phyloP scores from a whole-genome alignment of 2,888 invertebrate species.

The Pammene fasciana region DNA sequence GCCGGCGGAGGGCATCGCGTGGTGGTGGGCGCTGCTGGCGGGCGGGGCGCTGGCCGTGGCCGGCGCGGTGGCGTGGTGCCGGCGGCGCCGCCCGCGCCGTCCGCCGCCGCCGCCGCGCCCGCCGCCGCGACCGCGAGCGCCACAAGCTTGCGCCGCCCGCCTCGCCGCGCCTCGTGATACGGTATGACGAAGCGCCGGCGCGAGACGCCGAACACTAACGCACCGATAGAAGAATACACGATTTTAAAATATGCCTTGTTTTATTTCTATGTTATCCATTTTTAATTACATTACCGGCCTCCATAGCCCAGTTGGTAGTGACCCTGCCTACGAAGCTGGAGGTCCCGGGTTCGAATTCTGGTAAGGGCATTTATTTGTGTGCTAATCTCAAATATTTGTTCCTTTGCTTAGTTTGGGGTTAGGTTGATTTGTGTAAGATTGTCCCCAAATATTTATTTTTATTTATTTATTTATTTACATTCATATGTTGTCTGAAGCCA shows the following conservation, averaged over 20 bases:
- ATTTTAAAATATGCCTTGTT: conserved; percentile 63
- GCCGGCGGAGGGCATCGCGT: conserved; percentile 52
- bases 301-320: too few relatives aligned
- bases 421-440: too few relatives aligned
- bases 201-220: conserved; percentile 52
- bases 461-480: too few relatives aligned
- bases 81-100: conserved; percentile 68
- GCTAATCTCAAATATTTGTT: too few relatives aligned
- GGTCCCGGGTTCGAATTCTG: too few relatives aligned
- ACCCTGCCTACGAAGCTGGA: too few relatives aligned
- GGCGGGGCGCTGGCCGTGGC: conserved; percentile 53
- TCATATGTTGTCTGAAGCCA: too few relatives aligned
- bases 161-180: conserved; percentile 71
- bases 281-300: too few relatives aligned
- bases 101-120: conserved; percentile 71
- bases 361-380: too few relatives aligned
- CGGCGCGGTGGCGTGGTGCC: conserved; percentile 61
- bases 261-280: conserved; percentile 49
- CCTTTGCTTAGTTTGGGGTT: too few relatives aligned
- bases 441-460: too few relatives aligned
- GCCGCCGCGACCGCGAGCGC: conserved; percentile 65
- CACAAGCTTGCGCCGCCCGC: conserved; percentile 67
- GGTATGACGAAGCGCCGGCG: conserved; percentile 70
- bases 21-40: conserved; percentile 56
- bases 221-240: conserved; percentile 66